phyloP scores from a whole-genome alignment of 2,888 invertebrate genomes.

The Hydraecia micacea region DNA sequence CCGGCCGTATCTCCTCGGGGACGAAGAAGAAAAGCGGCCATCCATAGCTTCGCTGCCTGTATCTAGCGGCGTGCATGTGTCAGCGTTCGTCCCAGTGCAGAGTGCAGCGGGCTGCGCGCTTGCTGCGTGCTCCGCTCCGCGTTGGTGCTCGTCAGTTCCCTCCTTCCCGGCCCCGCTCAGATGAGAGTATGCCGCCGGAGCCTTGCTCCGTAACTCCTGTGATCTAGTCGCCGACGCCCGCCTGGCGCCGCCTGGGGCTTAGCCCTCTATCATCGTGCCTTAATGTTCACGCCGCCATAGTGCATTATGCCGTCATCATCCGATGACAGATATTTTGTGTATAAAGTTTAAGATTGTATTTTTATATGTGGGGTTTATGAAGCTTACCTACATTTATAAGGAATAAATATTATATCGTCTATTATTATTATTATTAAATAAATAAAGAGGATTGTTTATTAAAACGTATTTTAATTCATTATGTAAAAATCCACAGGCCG shows the following conservation, averaged over 20 bases:
- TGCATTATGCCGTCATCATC: constrained; percentile 87
- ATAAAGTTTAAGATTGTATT: constrained; percentile 88
- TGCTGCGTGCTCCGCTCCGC: constrained; percentile 84
- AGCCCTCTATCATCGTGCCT: constrained; percentile 88
- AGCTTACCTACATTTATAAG: constrained; percentile 87
- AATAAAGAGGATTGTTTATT: constrained; percentile 89
- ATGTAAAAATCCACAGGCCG: constrained; percentile 39
- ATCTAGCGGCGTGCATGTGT: constrained; percentile 81
- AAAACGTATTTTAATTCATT: constrained; percentile 78
- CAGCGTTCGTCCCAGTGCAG: constrained; percentile 88
- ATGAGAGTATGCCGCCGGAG: constrained; percentile 85
- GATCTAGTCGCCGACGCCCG: constrained; percentile 90
- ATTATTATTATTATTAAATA: constrained; percentile 82
- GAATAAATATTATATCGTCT: constrained; percentile 84
- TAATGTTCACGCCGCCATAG: constrained; percentile 89
- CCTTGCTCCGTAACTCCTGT: constrained; percentile 83
- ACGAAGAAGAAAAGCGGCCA: constrained; percentile 88
- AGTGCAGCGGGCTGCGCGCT: constrained; percentile 84
- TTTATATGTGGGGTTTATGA: constrained; percentile 89
- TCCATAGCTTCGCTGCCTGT: constrained; percentile 83
- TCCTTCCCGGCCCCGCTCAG: constrained; percentile 88
- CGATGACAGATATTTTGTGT: constrained; percentile 88
- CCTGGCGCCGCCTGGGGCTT: constrained; percentile 89
- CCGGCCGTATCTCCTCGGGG: constrained; percentile 94
- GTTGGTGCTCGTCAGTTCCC: constrained; percentile 93